phyloP scores from a whole-genome alignment of 2,797 vertebrate genomes.

The Chelon auratus region DNA sequence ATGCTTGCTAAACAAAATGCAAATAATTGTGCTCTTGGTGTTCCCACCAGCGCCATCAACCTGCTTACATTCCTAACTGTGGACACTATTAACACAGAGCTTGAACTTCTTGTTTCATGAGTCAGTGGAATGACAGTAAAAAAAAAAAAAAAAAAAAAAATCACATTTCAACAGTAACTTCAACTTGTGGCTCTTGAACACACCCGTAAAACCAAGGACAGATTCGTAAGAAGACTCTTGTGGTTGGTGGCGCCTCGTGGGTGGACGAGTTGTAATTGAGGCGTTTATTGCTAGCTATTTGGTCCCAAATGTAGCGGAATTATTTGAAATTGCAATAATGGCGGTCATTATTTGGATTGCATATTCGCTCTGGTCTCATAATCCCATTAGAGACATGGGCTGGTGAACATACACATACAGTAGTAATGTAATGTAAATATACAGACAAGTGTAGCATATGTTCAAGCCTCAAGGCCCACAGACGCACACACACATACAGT shows the following conservation, averaged over 20 bases:
- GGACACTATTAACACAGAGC: neutral
- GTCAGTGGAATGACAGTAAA: neutral
- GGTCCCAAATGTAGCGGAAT: slow-evolving; percentile 50
- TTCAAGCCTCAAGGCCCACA: neutral
- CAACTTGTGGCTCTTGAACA: slow-evolving; percentile 3
- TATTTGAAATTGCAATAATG: slow-evolving; percentile 66
- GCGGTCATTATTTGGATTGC: slow-evolving; percentile 57
- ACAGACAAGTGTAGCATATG: slow-evolving; percentile 1
- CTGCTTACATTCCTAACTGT: slow-evolving; percentile 1
- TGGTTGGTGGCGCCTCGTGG: slow-evolving; percentile 17
- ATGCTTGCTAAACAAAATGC: neutral
- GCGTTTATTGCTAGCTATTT: slow-evolving; percentile 63
- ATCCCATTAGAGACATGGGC: neutral
- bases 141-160: neutral
- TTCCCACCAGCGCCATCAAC: neutral
- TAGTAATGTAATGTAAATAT: slow-evolving; percentile 24
- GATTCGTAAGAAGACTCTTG: slow-evolving; percentile 41
- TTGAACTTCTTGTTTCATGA: neutral
- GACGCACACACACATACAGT: neutral
- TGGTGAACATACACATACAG: slow-evolving; percentile 31
- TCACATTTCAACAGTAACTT: slow-evolving; percentile 11
- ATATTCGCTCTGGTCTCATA: slow-evolving; percentile 27
- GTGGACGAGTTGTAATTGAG: slow-evolving; percentile 44
- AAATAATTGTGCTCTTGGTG: too few relatives aligned
- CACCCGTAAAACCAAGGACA: slow-evolving; percentile 34